Evolutionary conservation across 2,113 vertebrate genomes (phyloP), one percentile per base, ranked within the genome.

Genomic region (Clarias macrocephalus): DNA sequence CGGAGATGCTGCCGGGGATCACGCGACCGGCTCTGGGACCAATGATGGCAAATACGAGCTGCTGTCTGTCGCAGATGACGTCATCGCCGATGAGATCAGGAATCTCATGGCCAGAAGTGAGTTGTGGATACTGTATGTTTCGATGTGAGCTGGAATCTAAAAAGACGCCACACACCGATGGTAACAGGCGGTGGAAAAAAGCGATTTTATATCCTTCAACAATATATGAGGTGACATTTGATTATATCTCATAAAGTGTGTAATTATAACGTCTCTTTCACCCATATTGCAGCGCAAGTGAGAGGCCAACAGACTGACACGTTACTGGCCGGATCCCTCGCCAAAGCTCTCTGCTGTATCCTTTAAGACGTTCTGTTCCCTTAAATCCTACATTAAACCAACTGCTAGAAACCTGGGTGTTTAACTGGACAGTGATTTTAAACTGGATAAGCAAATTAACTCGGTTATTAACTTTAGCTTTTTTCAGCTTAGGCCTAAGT

Each of bases 321-420:
- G 1, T 84, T 98, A 79, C 87, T 99, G 91, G 98, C 98, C 1
- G 98, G 97, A 85, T 97, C 97, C 5, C 95, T 99, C 1, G 95
- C 98, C 90, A 99, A 98, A 95, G 97, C 97, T n/a, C 96, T 99
- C 6, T 99, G 98, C 91, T 99, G 98, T 99, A 99, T 99, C 98
- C 97, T 97, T 96, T 77, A 18, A 75, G 42, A 62, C 5, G 0
- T 25, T 81, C 16, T 9, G 5, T 62, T 42, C 42, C 42, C 5
- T 42, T 42, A 42, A 42, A 42, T 42, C 42, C 42, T 42, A 42
- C 42, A 42, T 42, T 0, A 42, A 42, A 6, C 42, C 42, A 42
- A 42, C 42, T 42, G 37, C 37, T 7, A 48, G 42, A 48, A 48
- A 48, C 42, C 42, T 48, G 48, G 48, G 48, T 48, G 48, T 48